These are phyloP conservation scores for Saimiri boliviensis DNA, from an alignment of 2,113 vertebrate species.

Conservation along the genomic window DNA sequence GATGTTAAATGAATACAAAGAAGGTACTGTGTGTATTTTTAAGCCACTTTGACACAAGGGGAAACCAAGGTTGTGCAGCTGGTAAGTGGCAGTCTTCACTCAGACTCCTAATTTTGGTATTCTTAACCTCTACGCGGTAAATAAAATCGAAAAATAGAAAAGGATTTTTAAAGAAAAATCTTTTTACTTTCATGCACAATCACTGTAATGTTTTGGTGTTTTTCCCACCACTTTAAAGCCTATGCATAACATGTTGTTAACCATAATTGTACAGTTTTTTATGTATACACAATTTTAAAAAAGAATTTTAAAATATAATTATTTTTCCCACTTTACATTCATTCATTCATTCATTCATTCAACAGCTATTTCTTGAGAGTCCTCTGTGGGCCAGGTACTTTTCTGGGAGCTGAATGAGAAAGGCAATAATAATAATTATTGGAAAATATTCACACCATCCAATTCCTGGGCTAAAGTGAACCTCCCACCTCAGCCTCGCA, in stretches of 20 bases:
- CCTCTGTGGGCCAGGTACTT: neutral
- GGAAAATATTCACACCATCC: neutral
- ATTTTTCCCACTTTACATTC: neutral
- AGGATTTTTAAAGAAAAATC: neutral
- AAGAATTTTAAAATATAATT: neutral
- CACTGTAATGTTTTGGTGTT: neutral
- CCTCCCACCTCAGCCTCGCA: too few species aligned
- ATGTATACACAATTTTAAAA: neutral
- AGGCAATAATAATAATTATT: neutral
- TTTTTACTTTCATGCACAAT: neutral
- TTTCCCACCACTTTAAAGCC: neutral
- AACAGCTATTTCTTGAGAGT: slow-evolving; percentile 1
- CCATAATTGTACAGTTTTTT: neutral
- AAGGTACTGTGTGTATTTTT: neutral
- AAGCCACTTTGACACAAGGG: neutral
- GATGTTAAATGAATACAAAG: neutral
- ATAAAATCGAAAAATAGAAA: neutral
- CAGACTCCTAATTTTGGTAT: neutral
- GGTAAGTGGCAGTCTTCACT: neutral
- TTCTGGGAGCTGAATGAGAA: neutral
- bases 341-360: neutral
- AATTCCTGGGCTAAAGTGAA: too few species aligned
- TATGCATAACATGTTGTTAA: neutral
- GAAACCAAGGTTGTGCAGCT: neutral
- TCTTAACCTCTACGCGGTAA: neutral